Base-by-base conservation (phyloP, 92 coral and sea anemone species). In the Phenganax marumi region DNA sequence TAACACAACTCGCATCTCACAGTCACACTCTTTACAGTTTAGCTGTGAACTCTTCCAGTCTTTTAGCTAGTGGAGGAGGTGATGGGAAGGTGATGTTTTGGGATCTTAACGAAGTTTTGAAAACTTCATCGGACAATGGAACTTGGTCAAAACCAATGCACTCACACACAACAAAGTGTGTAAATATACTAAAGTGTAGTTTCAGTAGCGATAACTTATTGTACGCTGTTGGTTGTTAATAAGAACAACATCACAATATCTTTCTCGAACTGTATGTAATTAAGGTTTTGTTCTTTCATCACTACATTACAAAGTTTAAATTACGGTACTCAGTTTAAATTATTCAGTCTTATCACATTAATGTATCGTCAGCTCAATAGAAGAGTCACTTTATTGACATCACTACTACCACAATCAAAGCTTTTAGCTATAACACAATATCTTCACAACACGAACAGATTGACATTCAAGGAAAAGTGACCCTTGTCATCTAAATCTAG, bases 1-100 rank as follows among this genome's bases (percentile, higher is more conserved):
- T 96, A 10, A 90, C 88, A 64, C 91, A 92, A 75, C 91, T 96
- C 53, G 90, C 91, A 84, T 93, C 97, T 88, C 99, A 96, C 94
- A 90, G 96, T 22, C 97, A 96, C 79, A 89, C 90, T 0, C 88
- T 96, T 8, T 84, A 96, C 89, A 90, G 91, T 74, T 86, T 96
- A 83, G 84, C 87, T 63, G 91, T 92, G 73, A 96, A 97, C 68
- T 54, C 90, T 10, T 93, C 93, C 46, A 96, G 93, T 12, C 86
- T 96, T 47, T 80, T 96, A 19, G 96, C 81, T 2, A 91, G 96
- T 0, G 99, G 96, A 13, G 99, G 97, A 10, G 83, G 90, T 75
- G 97, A 92, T 66, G 90, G 76, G 23, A 70, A 68, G 47, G 91
- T 96, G 47, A 88, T 88, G 50, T 89, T 96, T 12, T 96, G 99